Conservation (phyloP, 2,797 vertebrate genomes). For the Mus spretus region DNA sequence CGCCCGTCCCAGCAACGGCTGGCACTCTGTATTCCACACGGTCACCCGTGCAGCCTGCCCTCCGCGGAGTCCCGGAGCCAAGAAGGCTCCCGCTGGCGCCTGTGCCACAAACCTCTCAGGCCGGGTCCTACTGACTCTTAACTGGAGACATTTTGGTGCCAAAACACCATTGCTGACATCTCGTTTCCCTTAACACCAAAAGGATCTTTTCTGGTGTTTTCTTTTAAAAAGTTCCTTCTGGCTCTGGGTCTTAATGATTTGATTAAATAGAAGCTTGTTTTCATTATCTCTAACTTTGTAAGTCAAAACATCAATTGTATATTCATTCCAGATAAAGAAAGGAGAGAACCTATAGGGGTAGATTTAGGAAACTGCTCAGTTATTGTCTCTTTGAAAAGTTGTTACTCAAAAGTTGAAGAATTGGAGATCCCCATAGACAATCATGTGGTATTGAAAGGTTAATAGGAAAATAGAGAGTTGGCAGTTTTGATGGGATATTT, state of each 20-base stretch:
- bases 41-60: too few relatives aligned
- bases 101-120: too few relatives aligned
- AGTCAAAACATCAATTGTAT: slow-evolving; percentile 67
- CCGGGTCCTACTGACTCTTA: too few relatives aligned
- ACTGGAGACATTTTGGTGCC: slow-evolving; percentile 39
- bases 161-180: slow-evolving; percentile 58
- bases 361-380: slow-evolving; percentile 40
- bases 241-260: slow-evolving; percentile 66
- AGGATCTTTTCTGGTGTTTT: slow-evolving; percentile 68
- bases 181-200: slow-evolving; percentile 54
- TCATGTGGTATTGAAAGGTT: neutral
- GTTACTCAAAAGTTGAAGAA: slow-evolving; percentile 45
- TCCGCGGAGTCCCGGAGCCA: too few relatives aligned
- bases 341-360: neutral
- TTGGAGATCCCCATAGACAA: slow-evolving; percentile 11
- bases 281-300: slow-evolving; percentile 67
- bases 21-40: too few relatives aligned
- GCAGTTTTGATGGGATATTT: neutral
- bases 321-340: slow-evolving; percentile 58
- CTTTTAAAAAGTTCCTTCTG: slow-evolving; percentile 64
- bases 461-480: neutral
- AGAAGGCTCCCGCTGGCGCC: too few relatives aligned
- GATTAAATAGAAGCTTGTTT: slow-evolving; percentile 70
- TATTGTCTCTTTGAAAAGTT: slow-evolving; percentile 53
- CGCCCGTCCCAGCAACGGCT: too few relatives aligned